Percentiles rank a stretch among this genome's conserved stretches.
phyloP scores from a whole-genome alignment of 1,140 invertebrate species.

The Sycophila sp. region DNA sequence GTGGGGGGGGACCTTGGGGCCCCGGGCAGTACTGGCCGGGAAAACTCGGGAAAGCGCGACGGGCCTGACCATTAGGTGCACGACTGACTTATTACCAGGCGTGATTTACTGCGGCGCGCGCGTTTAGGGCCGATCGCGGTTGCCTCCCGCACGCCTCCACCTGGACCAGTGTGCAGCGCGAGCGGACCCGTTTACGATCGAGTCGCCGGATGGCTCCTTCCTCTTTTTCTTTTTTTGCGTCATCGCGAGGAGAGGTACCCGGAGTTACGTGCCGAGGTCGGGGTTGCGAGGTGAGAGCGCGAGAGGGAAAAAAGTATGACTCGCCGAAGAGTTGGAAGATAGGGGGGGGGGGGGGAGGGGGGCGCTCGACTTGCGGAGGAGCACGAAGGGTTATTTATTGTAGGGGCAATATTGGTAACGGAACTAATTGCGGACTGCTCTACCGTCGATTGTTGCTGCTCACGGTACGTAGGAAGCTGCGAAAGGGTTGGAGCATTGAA shows the following conservation, averaged over 20 bases:
- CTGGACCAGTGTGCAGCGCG: no score
- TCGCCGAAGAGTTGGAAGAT: no score
- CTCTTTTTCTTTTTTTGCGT: conserved; percentile 1
- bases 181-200: conserved; percentile 27
- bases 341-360: no score
- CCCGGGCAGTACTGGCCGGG: background rate
- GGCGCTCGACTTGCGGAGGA: background rate
- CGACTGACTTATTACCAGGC: conserved; percentile 37
- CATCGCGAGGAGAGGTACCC: no score
- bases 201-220: background rate
- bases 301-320: conserved; percentile 11
- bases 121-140: conserved; percentile 1
- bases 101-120: conserved; percentile 39
- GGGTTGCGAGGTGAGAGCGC: background rate
- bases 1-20: background rate
- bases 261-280: background rate
- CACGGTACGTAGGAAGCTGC: no score
- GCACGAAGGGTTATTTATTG: conserved; percentile 3
- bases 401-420: background rate
- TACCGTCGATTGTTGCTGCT: no score
- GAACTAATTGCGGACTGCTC: conserved; percentile 2
- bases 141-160: background rate
- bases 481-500: no score
- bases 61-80: conserved; percentile 36
- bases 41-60: conserved; percentile 24